Percentiles rank a stretch among this genome's conserved stretches.
These are phyloP conservation scores for Halcyon leucocephala DNA, from an alignment of 2,797 vertebrate genomes.

Conservation along the genomic window DNA sequence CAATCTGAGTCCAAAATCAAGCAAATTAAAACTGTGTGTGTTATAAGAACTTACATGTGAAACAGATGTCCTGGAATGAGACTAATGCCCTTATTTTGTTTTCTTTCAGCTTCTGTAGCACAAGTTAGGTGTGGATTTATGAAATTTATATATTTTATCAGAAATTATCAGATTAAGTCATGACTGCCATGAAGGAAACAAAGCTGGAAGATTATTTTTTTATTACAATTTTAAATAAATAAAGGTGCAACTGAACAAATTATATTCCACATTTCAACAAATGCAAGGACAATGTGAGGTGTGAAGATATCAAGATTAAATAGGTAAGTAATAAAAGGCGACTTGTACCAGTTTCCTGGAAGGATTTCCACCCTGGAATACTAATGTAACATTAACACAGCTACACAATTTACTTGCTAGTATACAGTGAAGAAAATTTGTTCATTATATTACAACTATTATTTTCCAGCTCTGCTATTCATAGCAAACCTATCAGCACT, in stretches of 20 bases:
- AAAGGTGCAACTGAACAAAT: background rate
- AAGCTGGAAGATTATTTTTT: background rate
- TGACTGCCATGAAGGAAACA: background rate
- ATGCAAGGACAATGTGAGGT: background rate
- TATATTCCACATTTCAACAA: background rate
- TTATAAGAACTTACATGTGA: background rate
- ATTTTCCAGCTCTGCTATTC: background rate
- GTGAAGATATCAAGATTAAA: background rate
- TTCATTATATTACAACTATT: background rate
- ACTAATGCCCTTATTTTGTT: background rate
- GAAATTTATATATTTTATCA: background rate
- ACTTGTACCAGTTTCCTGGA: background rate
- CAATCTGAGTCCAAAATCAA: background rate
- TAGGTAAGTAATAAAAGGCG: background rate
- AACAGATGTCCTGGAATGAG: background rate
- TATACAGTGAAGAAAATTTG: background rate
- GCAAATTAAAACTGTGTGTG: background rate
- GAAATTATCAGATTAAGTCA: background rate
- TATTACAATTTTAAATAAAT: too few relatives aligned
- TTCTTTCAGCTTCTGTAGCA: background rate
- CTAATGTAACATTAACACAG: background rate
- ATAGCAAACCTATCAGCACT: background rate
- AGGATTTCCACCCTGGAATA: background rate
- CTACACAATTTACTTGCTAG: background rate
- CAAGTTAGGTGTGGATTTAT: background rate